phyloP scores from a whole-genome alignment of 2,797 vertebrate genomes.

The Silurus aristotelis region DNA sequence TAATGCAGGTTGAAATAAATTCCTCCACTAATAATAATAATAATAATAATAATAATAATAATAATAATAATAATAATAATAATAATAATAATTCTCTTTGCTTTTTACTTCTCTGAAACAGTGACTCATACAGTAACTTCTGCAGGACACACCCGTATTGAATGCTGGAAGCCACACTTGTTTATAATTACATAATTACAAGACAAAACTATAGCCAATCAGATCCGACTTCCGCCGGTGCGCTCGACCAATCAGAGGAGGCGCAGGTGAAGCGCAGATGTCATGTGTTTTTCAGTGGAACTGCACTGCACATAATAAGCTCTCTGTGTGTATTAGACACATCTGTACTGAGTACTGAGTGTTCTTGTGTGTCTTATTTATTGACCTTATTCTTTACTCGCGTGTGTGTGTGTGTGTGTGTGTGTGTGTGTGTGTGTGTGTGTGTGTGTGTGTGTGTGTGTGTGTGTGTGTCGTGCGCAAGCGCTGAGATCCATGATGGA shows the following conservation, averaged over 20 bases:
- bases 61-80: too few species aligned
- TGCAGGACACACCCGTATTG: neutral
- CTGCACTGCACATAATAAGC: neutral
- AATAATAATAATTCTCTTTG: too few species aligned
- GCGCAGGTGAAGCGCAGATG: neutral
- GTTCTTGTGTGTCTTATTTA: too few species aligned
- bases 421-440: too few species aligned
- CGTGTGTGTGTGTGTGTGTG: too few species aligned
- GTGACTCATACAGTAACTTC: neutral
- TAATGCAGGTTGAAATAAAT: too few species aligned
- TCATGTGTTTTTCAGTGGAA: neutral
- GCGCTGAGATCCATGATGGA: neutral
- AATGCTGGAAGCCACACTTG: neutral
- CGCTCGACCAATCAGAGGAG: slow-evolving; percentile 19
- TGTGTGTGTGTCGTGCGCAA: neutral
- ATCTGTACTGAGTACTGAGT: neutral
- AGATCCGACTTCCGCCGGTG: neutral
- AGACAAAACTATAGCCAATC: neutral
- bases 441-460: too few species aligned
- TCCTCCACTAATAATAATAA: too few species aligned
- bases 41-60: too few species aligned
- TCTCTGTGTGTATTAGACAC: neutral
- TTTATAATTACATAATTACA: neutral
- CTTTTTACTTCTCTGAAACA: neutral
- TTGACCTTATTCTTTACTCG: too few species aligned